Evolutionary conservation across 2,888 invertebrate genomes (phyloP), one percentile per base, ranked within the genome.

Genomic region (Phoronis australis): DNA sequence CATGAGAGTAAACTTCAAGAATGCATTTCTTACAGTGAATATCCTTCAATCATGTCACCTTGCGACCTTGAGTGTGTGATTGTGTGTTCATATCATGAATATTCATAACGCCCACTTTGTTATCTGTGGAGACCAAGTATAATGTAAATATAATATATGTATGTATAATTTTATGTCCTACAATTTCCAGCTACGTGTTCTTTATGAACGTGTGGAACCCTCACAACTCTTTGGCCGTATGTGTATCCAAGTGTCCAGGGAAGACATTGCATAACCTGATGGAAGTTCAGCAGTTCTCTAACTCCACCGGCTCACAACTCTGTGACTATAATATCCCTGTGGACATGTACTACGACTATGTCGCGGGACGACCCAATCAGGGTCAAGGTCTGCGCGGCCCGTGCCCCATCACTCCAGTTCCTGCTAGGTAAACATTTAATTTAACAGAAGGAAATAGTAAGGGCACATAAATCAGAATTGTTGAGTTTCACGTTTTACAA

Each of bases 231-330:
- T 77, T 91, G 20, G 89, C 90, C 78, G 85, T 95, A 57, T 95
- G 95, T 76, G 92, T 95, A 0, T 87, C 88, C 65, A 79, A 87
- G 75, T 95, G 95, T 73, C 95, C 95, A 0, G 83, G 82, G 51
- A 81, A 77, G 52, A 82, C 82, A 24, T 71, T 94, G 61, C 76
- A 77, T 2, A 79, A 80, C n/a, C 77, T 85, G 5, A 69, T 78
- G 24, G 90, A 90, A 41, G 79, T 94, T 18, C 81, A 85, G 61
- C 74, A 80, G 31, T 92, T 89, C 79, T 87, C 87, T 67, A 77
- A 78, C 50, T 81, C 84, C 55, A 87, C 86, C 1, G 23, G 43
- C 9, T 50, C 21, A 24, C 12, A 37, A 52, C 35, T 48, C 37
- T 37, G n/a, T 26, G 4, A 37, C 45, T 35, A n/a, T n/a, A n/a